Percentiles rank a stretch among this genome's conserved stretches.
Conservation (phyloP, 2,888 invertebrate genomes). For the Chrysopilus asiliformis region DNA sequence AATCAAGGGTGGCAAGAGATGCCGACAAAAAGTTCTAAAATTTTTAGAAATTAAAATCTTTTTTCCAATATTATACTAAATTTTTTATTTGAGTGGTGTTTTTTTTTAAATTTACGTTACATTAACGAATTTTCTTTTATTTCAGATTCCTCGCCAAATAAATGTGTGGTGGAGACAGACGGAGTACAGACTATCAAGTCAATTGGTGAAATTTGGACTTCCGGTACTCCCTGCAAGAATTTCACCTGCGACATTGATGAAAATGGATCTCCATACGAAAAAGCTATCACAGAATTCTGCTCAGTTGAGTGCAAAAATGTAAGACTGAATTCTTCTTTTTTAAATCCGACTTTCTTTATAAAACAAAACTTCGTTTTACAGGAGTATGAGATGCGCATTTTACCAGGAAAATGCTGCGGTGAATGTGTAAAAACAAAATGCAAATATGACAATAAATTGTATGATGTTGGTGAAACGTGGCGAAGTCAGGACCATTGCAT, state of each 20-base stretch:
- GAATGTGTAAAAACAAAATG: conserved; percentile 32
- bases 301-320: conserved; percentile 28
- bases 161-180: neutral
- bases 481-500: conserved; percentile 29
- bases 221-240: conserved; percentile 24
- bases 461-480: conserved; percentile 30
- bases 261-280: conserved; percentile 17
- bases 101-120: too few relatives aligned
- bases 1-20: too few relatives aligned
- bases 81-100: too few relatives aligned
- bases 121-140: too few relatives aligned
- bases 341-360: too few relatives aligned
- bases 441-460: conserved; percentile 24
- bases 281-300: conserved; percentile 24
- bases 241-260: conserved; percentile 25
- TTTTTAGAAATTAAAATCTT: too few relatives aligned
- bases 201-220: conserved; percentile 29
- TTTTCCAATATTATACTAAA: too few relatives aligned
- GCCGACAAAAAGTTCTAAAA: too few relatives aligned
- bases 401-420: conserved; percentile 28
- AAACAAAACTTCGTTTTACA: too few relatives aligned
- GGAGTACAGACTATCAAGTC: neutral
- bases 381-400: conserved; percentile 26
- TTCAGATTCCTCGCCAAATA: neutral
- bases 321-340: too few relatives aligned